phyloP scores from a whole-genome alignment of 2,888 invertebrate genomes.

The Oeneis ivallda region DNA sequence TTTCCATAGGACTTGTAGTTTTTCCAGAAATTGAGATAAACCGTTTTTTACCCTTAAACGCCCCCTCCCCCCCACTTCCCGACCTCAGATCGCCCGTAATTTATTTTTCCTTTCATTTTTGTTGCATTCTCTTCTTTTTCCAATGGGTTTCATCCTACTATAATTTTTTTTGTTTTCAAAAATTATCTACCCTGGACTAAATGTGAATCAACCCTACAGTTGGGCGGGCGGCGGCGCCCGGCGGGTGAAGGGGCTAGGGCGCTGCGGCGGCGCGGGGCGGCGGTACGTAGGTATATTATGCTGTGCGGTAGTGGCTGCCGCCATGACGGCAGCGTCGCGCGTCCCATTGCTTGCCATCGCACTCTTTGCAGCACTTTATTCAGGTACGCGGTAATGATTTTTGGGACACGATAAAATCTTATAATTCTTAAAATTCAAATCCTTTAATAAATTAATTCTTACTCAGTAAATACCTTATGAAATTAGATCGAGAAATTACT shows the following conservation, averaged over 20 bases:
- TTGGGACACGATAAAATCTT: neutral
- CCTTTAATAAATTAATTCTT: neutral
- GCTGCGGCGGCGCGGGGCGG: slow-evolving; percentile 39
- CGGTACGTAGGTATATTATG: slow-evolving; percentile 38
- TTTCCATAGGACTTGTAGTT: too few relatives aligned
- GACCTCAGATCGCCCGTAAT: too few relatives aligned
- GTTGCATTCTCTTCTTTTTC: too few relatives aligned
- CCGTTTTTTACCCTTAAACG: too few relatives aligned
- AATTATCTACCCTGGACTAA: too few relatives aligned
- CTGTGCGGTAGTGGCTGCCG: slow-evolving; percentile 72
- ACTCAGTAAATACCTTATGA: neutral
- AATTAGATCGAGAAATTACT: neutral
- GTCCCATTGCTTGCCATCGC: slow-evolving; percentile 61
- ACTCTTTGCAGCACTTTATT: slow-evolving; percentile 69
- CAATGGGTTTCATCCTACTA: too few relatives aligned
- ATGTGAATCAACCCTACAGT: slow-evolving; percentile 12
- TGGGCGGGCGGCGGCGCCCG: slow-evolving; percentile 35
- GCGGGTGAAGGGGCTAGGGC: slow-evolving; percentile 36
- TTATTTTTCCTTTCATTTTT: too few relatives aligned
- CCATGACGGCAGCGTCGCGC: slow-evolving; percentile 76
- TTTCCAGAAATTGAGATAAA: too few relatives aligned
- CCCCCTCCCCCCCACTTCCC: too few relatives aligned
- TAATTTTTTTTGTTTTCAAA: too few relatives aligned
- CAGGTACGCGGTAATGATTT: slow-evolving; percentile 57
- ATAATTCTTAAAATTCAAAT: neutral